These are phyloP conservation scores for Eurystomus gularis DNA, from an alignment of 2,113 vertebrate genomes.

Conservation along the genomic window DNA sequence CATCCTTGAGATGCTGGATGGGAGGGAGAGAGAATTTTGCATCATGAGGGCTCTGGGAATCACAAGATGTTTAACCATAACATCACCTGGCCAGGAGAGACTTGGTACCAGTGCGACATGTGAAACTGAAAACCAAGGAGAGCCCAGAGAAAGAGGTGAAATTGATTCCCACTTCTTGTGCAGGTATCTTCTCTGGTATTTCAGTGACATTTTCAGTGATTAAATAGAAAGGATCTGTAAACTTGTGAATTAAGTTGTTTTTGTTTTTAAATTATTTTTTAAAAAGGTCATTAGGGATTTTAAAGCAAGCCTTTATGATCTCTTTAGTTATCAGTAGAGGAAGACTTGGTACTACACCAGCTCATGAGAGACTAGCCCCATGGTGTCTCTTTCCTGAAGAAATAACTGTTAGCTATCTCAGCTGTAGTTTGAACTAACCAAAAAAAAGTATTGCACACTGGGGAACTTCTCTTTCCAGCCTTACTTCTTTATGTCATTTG, in stretches of 20 bases:
- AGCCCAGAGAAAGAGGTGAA: not conserved
- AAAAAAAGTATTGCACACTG: slow-evolving; percentile 20
- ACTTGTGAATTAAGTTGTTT: not conserved
- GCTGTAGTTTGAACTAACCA: not conserved
- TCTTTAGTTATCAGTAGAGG: not conserved
- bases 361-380: not conserved
- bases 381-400: not conserved
- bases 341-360: not conserved
- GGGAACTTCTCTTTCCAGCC: slow-evolving; percentile 37
- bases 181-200: slow-evolving; percentile 8
- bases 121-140: not conserved
- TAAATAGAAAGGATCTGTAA: slow-evolving; percentile 10
- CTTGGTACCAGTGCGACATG: not conserved
- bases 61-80: not conserved
- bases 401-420: not conserved
- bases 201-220: slow-evolving; percentile 26
- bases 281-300: not conserved
- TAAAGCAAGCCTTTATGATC: not conserved
- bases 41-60: not conserved
- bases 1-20: not conserved
- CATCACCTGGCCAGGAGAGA: not conserved
- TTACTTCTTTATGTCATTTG: slow-evolving; percentile 20
- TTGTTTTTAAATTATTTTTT: not conserved
- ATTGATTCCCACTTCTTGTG: not conserved
- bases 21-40: not conserved